Conservation (phyloP, 2,113 vertebrate genomes). For the Empidonax traillii region DNA sequence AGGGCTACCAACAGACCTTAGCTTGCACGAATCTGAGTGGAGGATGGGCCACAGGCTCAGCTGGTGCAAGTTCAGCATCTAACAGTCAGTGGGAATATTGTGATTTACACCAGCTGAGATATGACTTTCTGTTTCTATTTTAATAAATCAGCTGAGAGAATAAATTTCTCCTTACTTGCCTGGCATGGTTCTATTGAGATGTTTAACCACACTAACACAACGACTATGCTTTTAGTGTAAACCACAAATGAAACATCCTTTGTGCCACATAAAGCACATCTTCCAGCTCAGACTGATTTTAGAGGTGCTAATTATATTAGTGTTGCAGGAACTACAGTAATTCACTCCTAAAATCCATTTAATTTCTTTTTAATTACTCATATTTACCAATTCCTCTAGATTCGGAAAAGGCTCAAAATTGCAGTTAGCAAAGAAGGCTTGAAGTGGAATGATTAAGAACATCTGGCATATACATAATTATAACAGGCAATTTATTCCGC, state of each 20-base stretch:
- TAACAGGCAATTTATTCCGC: slow-evolving; percentile 38
- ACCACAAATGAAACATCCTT: not conserved
- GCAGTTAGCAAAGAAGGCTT: slow-evolving; percentile 43
- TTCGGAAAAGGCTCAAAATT: slow-evolving; percentile 5
- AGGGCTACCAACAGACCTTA: not conserved
- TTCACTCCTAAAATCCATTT: slow-evolving; percentile 50
- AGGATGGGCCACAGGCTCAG: slow-evolving; percentile 11
- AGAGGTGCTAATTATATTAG: slow-evolving; percentile 47
- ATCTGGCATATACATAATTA: slow-evolving; percentile 47
- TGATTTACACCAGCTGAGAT: slow-evolving; percentile 42
- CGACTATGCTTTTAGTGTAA: not conserved
- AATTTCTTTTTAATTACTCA: slow-evolving; percentile 60
- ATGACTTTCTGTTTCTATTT: slow-evolving; percentile 9
- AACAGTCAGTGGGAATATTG: not conserved
- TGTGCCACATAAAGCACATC: not conserved
- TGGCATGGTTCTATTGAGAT: not conserved
- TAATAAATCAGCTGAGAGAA: not conserved
- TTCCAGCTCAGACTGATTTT: slow-evolving; percentile 20
- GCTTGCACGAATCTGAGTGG: not conserved
- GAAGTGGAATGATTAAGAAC: slow-evolving; percentile 59
- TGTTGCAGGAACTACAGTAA: slow-evolving; percentile 39
- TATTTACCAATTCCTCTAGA: slow-evolving; percentile 48
- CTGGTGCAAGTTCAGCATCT: not conserved
- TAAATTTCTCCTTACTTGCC: not conserved
- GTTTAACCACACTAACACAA: slow-evolving; percentile 20